phyloP scores from a whole-genome alignment of 2,888 invertebrate genomes.

The Cantharis rufa region DNA sequence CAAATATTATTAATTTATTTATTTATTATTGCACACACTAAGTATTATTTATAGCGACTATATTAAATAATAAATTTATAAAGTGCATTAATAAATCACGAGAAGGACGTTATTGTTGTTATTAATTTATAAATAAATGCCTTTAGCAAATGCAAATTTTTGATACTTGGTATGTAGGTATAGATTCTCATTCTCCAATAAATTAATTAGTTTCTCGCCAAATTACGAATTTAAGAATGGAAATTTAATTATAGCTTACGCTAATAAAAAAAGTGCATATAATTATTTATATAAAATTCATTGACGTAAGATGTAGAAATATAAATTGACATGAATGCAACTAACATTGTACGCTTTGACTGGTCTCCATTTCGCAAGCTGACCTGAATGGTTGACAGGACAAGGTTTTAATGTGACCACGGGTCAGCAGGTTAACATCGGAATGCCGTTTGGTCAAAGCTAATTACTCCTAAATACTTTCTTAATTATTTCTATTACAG shows the following conservation, averaged over 20 bases:
- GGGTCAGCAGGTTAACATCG: slow-evolving; percentile 37
- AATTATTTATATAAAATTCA: slow-evolving; percentile 7
- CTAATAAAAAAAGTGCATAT: slow-evolving; percentile 6
- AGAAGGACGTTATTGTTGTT: neutral
- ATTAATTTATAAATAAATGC: neutral
- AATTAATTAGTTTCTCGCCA: neutral
- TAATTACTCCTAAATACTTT: neutral
- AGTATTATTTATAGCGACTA: neutral
- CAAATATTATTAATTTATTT: neutral
- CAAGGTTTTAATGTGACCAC: slow-evolving; percentile 37
- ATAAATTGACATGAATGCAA: slow-evolving; percentile 15
- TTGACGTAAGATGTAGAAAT: slow-evolving; percentile 1
- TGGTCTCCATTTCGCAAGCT: slow-evolving; percentile 34
- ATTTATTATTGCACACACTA: neutral
- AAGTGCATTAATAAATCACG: neutral
- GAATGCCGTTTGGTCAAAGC: slow-evolving; percentile 27
- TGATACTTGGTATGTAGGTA: neutral
- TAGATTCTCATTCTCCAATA: neutral
- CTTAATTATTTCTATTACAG: neutral
- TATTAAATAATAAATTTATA: neutral
- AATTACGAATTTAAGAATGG: neutral
- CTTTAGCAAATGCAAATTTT: neutral
- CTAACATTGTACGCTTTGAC: slow-evolving; percentile 20
- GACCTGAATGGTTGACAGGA: slow-evolving; percentile 39
- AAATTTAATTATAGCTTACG: neutral